A percentile compares a stretch with the other conserved stretches of the same genome.
Evolutionary conservation across 2,888 invertebrate genomes (phyloP).

Genomic region (Cosmopolites sordidus): DNA sequence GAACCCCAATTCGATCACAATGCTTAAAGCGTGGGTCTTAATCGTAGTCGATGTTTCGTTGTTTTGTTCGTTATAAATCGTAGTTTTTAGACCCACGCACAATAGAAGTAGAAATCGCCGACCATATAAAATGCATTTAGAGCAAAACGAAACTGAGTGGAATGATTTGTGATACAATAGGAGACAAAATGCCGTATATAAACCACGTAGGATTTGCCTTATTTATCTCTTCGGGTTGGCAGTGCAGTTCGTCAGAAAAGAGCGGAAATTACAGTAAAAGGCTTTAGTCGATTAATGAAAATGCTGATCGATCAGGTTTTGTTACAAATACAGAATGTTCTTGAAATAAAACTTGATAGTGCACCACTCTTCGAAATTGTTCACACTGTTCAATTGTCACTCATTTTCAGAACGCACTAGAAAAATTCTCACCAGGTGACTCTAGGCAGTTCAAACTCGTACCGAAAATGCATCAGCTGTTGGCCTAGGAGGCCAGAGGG

Average conservation of each 20-base stretch:
- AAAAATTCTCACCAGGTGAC: no score
- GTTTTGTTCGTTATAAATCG: background rate
- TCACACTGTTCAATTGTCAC: no score
- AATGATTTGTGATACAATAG: conserved; percentile 18
- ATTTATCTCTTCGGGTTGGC: background rate
- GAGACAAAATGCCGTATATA: conserved; percentile 11
- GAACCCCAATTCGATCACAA: background rate
- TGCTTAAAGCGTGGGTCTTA: background rate
- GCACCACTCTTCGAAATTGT: no score
- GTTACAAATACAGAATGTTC: no score
- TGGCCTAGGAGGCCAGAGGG: no score
- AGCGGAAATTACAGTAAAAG: no score
- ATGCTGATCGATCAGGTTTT: no score
- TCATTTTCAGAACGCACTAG: no score
- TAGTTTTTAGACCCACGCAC: background rate
- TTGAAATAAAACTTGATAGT: no score
- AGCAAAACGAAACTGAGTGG: conserved; percentile 20
- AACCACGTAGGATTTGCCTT: conserved; percentile 16
- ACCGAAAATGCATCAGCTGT: no score
- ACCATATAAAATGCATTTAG: conserved; percentile 19
- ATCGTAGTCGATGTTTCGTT: background rate
- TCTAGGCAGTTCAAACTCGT: no score
- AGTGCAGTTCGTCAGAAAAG: conserved; percentile 2
- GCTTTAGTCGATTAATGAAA: no score
- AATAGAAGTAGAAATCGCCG: background rate